phyloP scores from a whole-genome alignment of 2,888 invertebrate species.

The Pheosia tremula region DNA sequence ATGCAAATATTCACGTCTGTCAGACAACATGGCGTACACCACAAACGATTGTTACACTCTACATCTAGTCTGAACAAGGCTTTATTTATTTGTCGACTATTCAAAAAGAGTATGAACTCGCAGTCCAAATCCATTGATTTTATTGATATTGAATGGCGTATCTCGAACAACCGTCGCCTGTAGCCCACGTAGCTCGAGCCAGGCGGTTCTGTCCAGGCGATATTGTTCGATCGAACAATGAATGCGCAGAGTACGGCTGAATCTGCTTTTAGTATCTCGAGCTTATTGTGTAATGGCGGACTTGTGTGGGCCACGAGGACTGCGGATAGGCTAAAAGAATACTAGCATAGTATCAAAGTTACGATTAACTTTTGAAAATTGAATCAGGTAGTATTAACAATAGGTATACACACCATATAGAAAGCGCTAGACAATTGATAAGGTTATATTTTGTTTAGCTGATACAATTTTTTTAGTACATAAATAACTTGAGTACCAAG shows the following conservation, averaged over 20 bases:
- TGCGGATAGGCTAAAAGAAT: slow-evolving; percentile 17
- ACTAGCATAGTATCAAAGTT: background rate
- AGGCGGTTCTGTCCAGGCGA: slow-evolving; percentile 32
- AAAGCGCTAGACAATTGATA: no score
- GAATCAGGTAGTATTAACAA: no score
- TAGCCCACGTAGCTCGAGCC: background rate
- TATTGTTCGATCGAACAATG: slow-evolving; percentile 66
- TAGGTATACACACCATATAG: no score
- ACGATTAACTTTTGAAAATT: background rate
- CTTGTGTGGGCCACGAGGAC: slow-evolving; percentile 35
- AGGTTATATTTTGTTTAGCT: no score
- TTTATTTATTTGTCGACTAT: background rate
- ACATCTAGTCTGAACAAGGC: background rate
- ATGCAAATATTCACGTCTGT: no score
- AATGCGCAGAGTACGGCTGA: slow-evolving; percentile 54
- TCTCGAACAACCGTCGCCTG: background rate
- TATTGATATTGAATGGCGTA: slow-evolving; percentile 2
- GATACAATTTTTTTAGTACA: no score
- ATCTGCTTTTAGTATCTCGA: slow-evolving; percentile 65
- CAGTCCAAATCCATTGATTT: background rate
- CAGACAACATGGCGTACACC: no score
- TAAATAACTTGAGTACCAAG: no score
- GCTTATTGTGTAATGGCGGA: slow-evolving; percentile 49
- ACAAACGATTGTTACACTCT: background rate
- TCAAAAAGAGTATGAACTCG: no score